Conservation (phyloP, 2,797 vertebrate species). For the Chrysolophus pictus region DNA sequence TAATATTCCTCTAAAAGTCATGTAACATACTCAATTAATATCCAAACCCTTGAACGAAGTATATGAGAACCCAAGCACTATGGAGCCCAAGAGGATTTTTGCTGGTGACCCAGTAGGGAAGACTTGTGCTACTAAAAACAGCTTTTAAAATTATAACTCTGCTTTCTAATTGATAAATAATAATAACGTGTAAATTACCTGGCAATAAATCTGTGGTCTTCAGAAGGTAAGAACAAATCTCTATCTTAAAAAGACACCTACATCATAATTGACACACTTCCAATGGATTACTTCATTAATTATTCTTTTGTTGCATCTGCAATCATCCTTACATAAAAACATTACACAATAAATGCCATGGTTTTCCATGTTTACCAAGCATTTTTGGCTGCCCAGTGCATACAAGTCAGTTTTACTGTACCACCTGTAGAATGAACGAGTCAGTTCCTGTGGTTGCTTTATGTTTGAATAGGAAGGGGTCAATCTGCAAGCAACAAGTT, state of each 20-base stretch:
- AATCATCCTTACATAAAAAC: background rate
- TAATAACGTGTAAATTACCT: background rate
- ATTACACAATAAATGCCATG: background rate
- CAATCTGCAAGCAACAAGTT: background rate
- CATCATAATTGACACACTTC: background rate
- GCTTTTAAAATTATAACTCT: background rate
- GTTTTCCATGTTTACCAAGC: background rate
- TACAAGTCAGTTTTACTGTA: background rate
- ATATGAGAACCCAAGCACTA: background rate
- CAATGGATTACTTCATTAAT: background rate
- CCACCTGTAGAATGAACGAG: background rate
- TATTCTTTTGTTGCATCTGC: background rate
- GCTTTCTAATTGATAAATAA: background rate
- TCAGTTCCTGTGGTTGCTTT: background rate
- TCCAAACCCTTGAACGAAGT: background rate
- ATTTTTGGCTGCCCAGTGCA: background rate
- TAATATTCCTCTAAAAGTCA: background rate
- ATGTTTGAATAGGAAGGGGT: background rate
- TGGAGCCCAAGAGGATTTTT: background rate
- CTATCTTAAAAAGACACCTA: background rate
- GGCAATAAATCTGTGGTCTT: background rate
- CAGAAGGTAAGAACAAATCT: background rate
- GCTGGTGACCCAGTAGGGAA: background rate
- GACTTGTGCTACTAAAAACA: background rate
- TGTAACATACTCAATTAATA: background rate